Conservation (phyloP, 2,888 invertebrate genomes). For the Pyrrhia umbra region DNA sequence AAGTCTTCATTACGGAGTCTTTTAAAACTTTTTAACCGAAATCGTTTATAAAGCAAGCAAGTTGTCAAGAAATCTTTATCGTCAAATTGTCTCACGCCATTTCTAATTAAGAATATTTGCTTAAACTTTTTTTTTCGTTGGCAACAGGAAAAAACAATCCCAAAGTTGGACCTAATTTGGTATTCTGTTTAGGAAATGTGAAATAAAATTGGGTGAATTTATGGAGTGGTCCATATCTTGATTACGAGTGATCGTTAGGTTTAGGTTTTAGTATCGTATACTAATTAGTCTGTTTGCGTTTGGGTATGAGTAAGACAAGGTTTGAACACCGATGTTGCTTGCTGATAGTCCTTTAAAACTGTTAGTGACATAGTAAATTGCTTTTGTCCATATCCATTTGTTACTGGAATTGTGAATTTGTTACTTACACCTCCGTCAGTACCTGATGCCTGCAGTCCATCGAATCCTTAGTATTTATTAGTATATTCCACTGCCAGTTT, state of each 20-base stretch:
- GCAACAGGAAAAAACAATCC: constrained; percentile 42
- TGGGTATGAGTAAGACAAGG: constrained; percentile 28
- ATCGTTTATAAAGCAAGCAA: constrained; percentile 17
- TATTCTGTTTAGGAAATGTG: constrained; percentile 24
- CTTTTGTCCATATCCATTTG: too few relatives aligned
- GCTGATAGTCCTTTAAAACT: background rate
- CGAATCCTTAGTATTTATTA: too few relatives aligned
- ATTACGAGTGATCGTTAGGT: constrained; percentile 25
- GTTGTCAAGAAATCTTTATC: constrained; percentile 38
- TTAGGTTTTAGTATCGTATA: constrained; percentile 21
- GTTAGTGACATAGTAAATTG: too few relatives aligned
- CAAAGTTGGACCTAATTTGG: constrained; percentile 35
- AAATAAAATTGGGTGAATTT: constrained; percentile 46
- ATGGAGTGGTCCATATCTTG: constrained; percentile 34
- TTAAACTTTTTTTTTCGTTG: constrained; percentile 41
- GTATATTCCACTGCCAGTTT: too few relatives aligned
- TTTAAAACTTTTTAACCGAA: constrained; percentile 31
- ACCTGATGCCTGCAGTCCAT: too few relatives aligned
- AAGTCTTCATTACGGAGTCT: constrained; percentile 28
- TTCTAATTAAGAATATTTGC: constrained; percentile 57
- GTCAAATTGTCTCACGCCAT: constrained; percentile 53
- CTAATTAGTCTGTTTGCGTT: constrained; percentile 17
- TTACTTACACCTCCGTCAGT: too few relatives aligned
- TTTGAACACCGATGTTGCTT: background rate
- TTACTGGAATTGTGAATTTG: too few relatives aligned